phyloP scores from a whole-genome alignment of 92 coral and sea anemone genomes.

The Palythoa caribaeorum region DNA sequence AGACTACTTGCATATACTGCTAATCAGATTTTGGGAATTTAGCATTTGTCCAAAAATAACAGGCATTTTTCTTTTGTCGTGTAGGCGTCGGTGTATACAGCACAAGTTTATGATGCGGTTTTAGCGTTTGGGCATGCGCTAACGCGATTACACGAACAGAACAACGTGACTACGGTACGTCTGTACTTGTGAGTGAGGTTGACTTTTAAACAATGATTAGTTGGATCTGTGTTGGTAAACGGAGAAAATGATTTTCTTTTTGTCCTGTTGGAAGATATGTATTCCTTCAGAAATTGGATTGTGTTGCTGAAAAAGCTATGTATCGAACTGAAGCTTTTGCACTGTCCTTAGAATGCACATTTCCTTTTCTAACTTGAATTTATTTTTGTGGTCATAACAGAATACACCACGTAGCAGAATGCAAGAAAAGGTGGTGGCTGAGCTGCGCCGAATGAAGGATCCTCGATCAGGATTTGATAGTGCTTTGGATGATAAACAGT shows the following conservation, averaged over 20 bases:
- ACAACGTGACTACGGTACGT: constrained; percentile 82
- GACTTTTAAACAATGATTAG: too few relatives aligned
- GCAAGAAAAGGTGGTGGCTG: constrained; percentile 74
- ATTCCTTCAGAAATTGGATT: background rate
- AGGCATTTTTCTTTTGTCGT: constrained; percentile 1
- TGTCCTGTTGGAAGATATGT: too few relatives aligned
- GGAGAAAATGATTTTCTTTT: background rate
- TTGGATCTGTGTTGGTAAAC: background rate
- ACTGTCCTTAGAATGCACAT: background rate
- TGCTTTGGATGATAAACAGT: constrained; percentile 78
- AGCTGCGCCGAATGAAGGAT: constrained; percentile 89
- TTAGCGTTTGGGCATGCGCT: constrained; percentile 95
- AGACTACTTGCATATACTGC: background rate
- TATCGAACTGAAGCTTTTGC: background rate
- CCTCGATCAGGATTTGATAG: constrained; percentile 89
- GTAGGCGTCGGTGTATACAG: constrained; percentile 90
- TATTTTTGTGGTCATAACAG: constrained; percentile 50
- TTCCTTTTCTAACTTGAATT: background rate
- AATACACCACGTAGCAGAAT: constrained; percentile 75
- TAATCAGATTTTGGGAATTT: too few relatives aligned
- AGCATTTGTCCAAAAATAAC: background rate
- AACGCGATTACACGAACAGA: constrained; percentile 89
- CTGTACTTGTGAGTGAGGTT: background rate
- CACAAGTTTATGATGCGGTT: constrained; percentile 97
- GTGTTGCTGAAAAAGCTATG: background rate